phyloP scores from a whole-genome alignment of 2,113 vertebrate species.

The Cephalopholis sonnerati region DNA sequence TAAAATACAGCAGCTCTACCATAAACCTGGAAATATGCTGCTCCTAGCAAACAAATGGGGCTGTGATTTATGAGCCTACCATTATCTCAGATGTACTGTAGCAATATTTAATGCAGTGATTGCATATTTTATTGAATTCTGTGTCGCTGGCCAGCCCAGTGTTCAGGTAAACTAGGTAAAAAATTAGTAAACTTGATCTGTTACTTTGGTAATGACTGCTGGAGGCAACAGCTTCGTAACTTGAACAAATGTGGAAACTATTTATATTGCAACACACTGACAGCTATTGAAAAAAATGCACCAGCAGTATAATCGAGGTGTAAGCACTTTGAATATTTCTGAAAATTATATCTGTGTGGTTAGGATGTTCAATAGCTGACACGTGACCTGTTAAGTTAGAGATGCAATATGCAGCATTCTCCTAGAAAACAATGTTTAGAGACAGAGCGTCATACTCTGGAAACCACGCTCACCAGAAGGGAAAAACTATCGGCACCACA shows the following conservation, averaged over 20 bases:
- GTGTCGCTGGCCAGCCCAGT: background rate
- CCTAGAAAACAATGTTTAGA: no score
- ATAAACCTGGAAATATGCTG: slow-evolving; percentile 29
- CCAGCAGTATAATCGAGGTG: background rate
- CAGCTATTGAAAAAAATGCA: background rate
- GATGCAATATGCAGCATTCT: no score
- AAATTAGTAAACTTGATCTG: background rate
- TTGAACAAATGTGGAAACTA: background rate
- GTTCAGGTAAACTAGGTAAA: background rate
- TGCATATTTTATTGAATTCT: background rate
- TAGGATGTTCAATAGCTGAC: background rate
- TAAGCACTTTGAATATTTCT: background rate
- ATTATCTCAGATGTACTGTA: slow-evolving; percentile 6
- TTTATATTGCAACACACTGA: background rate
- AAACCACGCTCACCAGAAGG: no score
- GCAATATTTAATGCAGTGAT: slow-evolving; percentile 18
- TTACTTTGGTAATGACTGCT: background rate
- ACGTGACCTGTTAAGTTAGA: background rate
- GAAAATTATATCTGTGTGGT: background rate
- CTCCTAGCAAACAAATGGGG: slow-evolving; percentile 24
- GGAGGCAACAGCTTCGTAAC: background rate
- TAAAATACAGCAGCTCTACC: slow-evolving; percentile 17
- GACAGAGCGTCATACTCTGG: no score
- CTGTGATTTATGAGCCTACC: slow-evolving; percentile 32
- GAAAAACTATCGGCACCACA: no score